A percentile compares a stretch with the other conserved stretches of the same genome.
These are phyloP conservation scores for Drosophila sproati DNA, from an alignment of 1,140 invertebrate genomes.

Conservation along the genomic window DNA sequence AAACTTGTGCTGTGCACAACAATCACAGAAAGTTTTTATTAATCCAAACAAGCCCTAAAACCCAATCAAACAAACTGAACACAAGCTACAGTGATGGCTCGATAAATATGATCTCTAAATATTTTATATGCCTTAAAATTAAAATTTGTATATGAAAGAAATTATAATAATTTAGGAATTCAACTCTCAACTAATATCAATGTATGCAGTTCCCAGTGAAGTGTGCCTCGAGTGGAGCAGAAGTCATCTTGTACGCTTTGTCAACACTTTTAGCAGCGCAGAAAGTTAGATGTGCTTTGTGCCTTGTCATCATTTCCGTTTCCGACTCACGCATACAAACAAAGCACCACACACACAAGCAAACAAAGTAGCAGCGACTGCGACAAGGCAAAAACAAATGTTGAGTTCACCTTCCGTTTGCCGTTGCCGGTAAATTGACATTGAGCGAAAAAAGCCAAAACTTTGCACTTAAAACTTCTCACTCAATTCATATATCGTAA, in stretches of 20 bases:
- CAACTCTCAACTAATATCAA: background rate
- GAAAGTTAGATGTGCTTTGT: conserved; percentile 35
- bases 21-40: conserved; percentile 82
- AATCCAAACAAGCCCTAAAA: conserved; percentile 76
- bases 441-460: conserved; percentile 46
- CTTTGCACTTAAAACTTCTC: conserved; percentile 10
- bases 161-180: no score
- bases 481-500: conserved; percentile 41
- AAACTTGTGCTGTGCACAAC: conserved; percentile 63
- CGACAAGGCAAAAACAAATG: conserved; percentile 9
- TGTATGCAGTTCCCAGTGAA: background rate
- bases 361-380: conserved; percentile 11
- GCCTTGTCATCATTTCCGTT: conserved; percentile 67
- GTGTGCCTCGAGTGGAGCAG: conserved; percentile 19
- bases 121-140: no score
- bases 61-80: conserved; percentile 57
- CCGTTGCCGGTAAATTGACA: conserved; percentile 63
- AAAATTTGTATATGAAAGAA: no score
- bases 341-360: conserved; percentile 10
- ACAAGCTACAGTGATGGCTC: background rate
- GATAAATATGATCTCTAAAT: background rate
- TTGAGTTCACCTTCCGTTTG: conserved; percentile 12
- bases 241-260: conserved; percentile 50
- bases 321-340: conserved; percentile 52
- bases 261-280: conserved; percentile 61